Evolutionary conservation across 2,113 vertebrate species (phyloP).

Genomic region (Aix galericulata): DNA sequence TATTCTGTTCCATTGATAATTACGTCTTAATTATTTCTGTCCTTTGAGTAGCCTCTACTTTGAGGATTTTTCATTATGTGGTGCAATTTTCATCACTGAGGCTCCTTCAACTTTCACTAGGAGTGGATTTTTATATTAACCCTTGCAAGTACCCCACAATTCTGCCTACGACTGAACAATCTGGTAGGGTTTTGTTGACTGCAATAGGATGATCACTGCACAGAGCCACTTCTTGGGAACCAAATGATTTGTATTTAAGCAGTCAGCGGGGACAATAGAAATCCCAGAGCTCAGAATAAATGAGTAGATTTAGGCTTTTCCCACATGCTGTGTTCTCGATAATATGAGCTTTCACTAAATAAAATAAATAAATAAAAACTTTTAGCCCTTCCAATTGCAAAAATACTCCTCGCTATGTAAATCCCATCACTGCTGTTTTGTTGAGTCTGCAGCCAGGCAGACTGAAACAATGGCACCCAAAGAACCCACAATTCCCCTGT

Average conservation of each 20-base stretch:
- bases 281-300: slow-evolving; percentile 56
- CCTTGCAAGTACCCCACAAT: slow-evolving; percentile 54
- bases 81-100: slow-evolving; percentile 39
- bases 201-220: slow-evolving; percentile 9
- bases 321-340: slow-evolving; percentile 63
- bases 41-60: slow-evolving; percentile 61
- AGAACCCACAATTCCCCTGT: slow-evolving; percentile 57
- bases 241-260: slow-evolving; percentile 57
- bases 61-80: slow-evolving; percentile 58
- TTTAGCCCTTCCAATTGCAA: slow-evolving; percentile 46
- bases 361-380: neutral
- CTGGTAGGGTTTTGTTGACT: neutral
- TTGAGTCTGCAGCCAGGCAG: slow-evolving; percentile 56
- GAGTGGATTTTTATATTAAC: slow-evolving; percentile 67
- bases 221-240: slow-evolving; percentile 68
- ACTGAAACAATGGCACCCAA: slow-evolving; percentile 71
- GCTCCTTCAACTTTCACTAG: slow-evolving; percentile 9
- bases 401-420: slow-evolving; percentile 62
- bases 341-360: slow-evolving; percentile 56
- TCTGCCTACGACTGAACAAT: neutral
- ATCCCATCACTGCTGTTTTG: slow-evolving; percentile 67
- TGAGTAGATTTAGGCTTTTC: slow-evolving; percentile 68
- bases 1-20: slow-evolving; percentile 69
- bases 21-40: slow-evolving; percentile 76
- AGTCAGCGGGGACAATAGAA: slow-evolving; percentile 61